phyloP scores from a whole-genome alignment of 2,888 invertebrate species.

The Chironomus tentans region DNA sequence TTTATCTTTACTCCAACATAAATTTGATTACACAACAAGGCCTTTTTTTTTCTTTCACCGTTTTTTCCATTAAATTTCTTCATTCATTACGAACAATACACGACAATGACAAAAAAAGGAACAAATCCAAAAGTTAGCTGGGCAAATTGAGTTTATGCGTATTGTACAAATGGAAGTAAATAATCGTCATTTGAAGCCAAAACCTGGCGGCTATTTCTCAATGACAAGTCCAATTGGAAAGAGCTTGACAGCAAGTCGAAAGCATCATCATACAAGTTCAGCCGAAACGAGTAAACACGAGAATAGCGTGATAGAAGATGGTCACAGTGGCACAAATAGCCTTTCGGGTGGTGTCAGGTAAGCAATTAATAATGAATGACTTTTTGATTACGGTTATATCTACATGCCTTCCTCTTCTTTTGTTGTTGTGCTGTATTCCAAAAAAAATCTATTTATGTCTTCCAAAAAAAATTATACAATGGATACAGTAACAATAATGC shows the following conservation, averaged over 20 bases:
- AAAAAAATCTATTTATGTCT: too few species aligned
- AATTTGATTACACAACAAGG: background rate
- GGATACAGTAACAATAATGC: background rate
- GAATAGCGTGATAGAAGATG: constrained; percentile 31
- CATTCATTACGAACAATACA: background rate
- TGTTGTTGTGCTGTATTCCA: too few species aligned
- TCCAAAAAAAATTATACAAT: too few species aligned
- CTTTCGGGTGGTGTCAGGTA: background rate
- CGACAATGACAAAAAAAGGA: constrained; percentile 48
- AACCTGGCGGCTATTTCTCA: constrained; percentile 73
- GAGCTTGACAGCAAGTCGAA: constrained; percentile 36
- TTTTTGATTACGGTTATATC: background rate
- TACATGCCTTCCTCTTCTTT: background rate
- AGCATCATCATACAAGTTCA: constrained; percentile 31
- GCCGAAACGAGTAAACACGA: constrained; percentile 21
- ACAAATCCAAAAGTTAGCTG: constrained; percentile 82
- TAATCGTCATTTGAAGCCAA: constrained; percentile 78
- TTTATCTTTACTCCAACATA: constrained; percentile 31
- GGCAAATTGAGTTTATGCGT: constrained; percentile 89
- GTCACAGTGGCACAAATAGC: constrained; percentile 30
- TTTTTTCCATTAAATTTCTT: background rate
- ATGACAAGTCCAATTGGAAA: constrained; percentile 42
- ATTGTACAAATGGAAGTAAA: constrained; percentile 90
- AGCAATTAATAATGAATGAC: constrained; percentile 14
- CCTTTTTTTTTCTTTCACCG: background rate